phyloP scores from a whole-genome alignment of 1,140 invertebrate genomes.

The Gyrodactylus bullatarudis region DNA sequence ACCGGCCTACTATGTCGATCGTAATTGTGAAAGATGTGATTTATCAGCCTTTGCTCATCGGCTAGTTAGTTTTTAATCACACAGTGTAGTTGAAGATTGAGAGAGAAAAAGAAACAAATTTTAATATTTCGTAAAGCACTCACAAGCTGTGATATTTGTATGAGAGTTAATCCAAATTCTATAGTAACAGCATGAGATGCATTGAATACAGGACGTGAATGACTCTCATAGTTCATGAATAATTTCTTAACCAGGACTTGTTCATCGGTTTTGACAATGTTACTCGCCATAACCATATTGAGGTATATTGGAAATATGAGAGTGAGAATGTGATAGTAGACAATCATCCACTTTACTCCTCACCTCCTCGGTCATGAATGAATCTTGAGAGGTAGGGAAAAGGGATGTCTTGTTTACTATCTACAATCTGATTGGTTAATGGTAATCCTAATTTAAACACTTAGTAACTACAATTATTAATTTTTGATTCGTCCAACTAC shows the following conservation, averaged over 20 bases:
- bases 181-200: slow-evolving; percentile 74
- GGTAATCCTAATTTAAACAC: no score
- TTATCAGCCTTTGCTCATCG: slow-evolving; percentile 66
- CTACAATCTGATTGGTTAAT: no score
- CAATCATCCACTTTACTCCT: no score
- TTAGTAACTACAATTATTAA: no score
- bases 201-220: slow-evolving; percentile 81
- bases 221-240: slow-evolving; percentile 65
- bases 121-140: slow-evolving; percentile 25
- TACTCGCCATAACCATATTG: no score
- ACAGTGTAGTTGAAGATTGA: not conserved
- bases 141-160: slow-evolving; percentile 99
- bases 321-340: no score
- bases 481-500: no score
- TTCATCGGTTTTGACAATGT: no score
- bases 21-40: slow-evolving; percentile 62
- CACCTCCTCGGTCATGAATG: no score
- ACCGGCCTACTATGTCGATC: slow-evolving; percentile 82
- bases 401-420: no score
- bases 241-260: slow-evolving; percentile 62
- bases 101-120: not conserved
- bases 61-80: slow-evolving; percentile 20
- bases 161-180: slow-evolving; percentile 79
- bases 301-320: no score
- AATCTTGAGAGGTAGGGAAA: no score